Evolutionary conservation across 2,888 invertebrate species (phyloP).

Genomic region (Drosophila rubida): DNA sequence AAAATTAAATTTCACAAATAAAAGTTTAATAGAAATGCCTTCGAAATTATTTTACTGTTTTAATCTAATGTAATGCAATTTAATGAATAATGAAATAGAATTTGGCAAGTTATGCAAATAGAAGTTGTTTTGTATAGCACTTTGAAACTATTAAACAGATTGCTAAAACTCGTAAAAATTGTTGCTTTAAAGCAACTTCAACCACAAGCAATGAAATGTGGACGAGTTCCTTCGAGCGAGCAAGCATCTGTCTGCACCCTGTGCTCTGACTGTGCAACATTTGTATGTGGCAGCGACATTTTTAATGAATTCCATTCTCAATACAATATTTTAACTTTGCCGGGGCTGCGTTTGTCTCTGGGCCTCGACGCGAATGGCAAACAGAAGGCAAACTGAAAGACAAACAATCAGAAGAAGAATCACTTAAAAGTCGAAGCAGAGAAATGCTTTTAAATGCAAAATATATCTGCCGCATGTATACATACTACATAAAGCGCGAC

Average conservation of each 20-base stretch:
- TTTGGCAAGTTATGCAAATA: too few relatives aligned
- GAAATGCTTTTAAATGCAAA: slow-evolving; percentile 62
- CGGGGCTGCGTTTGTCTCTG: slow-evolving; percentile 39
- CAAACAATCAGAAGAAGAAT: slow-evolving; percentile 53
- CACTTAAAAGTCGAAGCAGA: slow-evolving; percentile 55
- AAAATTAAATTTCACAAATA: too few relatives aligned
- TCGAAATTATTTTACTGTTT: too few relatives aligned
- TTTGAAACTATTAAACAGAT: too few relatives aligned
- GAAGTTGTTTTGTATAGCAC: too few relatives aligned
- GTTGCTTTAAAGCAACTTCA: not conserved
- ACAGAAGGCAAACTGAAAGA: slow-evolving; percentile 58
- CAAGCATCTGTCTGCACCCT: not conserved
- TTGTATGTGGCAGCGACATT: slow-evolving; percentile 25
- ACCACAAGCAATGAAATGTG: not conserved
- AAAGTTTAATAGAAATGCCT: too few relatives aligned
- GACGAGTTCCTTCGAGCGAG: not conserved
- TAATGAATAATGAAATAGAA: too few relatives aligned
- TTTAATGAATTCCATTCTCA: slow-evolving; percentile 55
- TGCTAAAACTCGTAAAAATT: too few relatives aligned
- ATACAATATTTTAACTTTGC: slow-evolving; percentile 45
- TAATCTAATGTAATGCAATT: too few relatives aligned
- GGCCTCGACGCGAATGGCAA: slow-evolving; percentile 43
- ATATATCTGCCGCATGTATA: slow-evolving; percentile 6
- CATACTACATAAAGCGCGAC: slow-evolving; percentile 10
- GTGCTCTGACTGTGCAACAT: slow-evolving; percentile 1